phyloP scores from a whole-genome alignment of 2,113 vertebrate species.

The Scatophagus argus region DNA sequence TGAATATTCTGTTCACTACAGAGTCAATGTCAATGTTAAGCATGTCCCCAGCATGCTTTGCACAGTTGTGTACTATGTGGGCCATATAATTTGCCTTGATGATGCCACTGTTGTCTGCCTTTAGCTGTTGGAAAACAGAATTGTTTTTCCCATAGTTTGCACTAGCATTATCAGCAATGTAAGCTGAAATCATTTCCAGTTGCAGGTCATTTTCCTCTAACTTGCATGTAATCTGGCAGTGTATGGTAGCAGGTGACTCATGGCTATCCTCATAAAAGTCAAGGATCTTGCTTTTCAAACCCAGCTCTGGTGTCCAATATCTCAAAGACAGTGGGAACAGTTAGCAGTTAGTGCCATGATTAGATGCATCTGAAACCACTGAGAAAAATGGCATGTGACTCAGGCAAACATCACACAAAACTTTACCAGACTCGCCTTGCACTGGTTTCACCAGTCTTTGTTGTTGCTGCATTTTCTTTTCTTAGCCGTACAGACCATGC shows the following conservation, averaged over 20 bases:
- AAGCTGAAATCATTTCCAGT: constrained; percentile 46
- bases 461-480: no score
- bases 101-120: constrained; percentile 22
- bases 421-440: no score
- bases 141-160: constrained; percentile 46
- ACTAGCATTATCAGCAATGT: constrained; percentile 54
- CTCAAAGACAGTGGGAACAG: constrained; percentile 1
- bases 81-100: constrained; percentile 49
- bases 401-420: no score
- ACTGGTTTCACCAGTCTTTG: no score
- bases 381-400: no score
- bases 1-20: constrained; percentile 23
- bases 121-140: constrained; percentile 43
- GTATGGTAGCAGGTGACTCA: constrained; percentile 8
- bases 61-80: constrained; percentile 42
- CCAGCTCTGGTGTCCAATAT: constrained; percentile 9
- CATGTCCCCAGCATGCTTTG: constrained; percentile 4
- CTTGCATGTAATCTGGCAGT: constrained; percentile 32
- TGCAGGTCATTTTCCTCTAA: constrained; percentile 26
- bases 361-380: no score
- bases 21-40: neutral
- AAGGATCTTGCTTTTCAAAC: constrained; percentile 17
- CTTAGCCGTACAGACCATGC: no score
- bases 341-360: no score
- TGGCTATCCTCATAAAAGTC: constrained; percentile 24